Conservation (phyloP, 2,888 invertebrate genomes). For the Coenonympha glycerion region DNA sequence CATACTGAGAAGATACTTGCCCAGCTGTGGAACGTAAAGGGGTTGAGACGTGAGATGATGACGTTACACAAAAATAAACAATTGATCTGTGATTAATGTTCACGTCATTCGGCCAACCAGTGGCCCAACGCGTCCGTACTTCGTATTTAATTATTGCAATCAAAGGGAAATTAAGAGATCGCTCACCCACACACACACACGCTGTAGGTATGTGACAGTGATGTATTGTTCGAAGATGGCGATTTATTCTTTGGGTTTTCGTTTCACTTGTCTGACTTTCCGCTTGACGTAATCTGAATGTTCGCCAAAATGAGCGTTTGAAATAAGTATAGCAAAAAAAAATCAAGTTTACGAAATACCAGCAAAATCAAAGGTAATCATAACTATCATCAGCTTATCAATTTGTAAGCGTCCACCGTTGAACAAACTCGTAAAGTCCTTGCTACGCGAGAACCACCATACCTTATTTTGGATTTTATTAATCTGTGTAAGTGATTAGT, state of each 20-base stretch:
- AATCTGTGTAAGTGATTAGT: too few relatives aligned
- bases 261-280: neutral
- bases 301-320: neutral
- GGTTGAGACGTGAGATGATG: too few relatives aligned
- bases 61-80: too few relatives aligned
- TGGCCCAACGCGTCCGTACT: neutral
- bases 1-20: too few relatives aligned
- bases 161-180: constrained; percentile 14
- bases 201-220: too few relatives aligned
- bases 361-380: neutral
- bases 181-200: neutral
- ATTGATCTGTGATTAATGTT: too few relatives aligned
- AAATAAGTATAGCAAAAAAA: neutral
- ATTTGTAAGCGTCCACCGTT: too few relatives aligned
- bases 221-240: constrained; percentile 9
- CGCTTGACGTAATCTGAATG: neutral
- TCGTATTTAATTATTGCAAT: constrained; percentile 15
- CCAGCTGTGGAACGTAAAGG: too few relatives aligned
- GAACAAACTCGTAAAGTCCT: too few relatives aligned
- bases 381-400: too few relatives aligned
- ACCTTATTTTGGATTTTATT: too few relatives aligned
- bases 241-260: constrained; percentile 3
- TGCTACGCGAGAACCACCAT: too few relatives aligned
- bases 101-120: neutral
- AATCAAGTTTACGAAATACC: neutral